Conservation (phyloP, 2,113 vertebrate species). For the Xiphophorus couchianus region DNA sequence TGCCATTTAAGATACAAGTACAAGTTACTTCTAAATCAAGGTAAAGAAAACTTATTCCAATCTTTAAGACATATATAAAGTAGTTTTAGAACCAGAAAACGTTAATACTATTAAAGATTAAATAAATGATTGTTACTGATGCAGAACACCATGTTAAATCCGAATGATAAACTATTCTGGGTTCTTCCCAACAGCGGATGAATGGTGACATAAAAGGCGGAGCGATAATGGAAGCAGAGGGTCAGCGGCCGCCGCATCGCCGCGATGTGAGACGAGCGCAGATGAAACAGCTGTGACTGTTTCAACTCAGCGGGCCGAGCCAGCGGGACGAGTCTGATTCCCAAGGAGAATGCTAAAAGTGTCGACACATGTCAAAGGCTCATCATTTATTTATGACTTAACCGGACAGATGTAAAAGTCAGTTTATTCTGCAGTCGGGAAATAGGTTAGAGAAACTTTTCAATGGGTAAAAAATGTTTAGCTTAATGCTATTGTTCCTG, state of each 20-base stretch:
- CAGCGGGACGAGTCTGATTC: constrained; percentile 55
- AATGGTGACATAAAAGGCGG: constrained; percentile 42
- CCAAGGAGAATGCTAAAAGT: constrained; percentile 48
- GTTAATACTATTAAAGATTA: constrained; percentile 55
- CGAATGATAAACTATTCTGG: constrained; percentile 98
- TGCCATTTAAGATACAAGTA: constrained; percentile 79
- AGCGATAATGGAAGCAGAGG: constrained; percentile 36
- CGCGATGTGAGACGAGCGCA: constrained; percentile 66
- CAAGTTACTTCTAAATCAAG: constrained; percentile 68
- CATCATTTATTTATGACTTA: constrained; percentile 30
- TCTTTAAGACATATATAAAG: constrained; percentile 41
- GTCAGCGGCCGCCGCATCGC: constrained; percentile 50
- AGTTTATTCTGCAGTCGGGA: background rate
- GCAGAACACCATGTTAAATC: constrained; percentile 81
- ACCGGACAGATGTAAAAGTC: constrained; percentile 15
- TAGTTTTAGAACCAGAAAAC: constrained; percentile 55
- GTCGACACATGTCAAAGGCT: constrained; percentile 36
- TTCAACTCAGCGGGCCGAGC: constrained; percentile 34
- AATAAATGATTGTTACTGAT: constrained; percentile 60
- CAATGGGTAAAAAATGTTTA: background rate
- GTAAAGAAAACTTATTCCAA: constrained; percentile 82
- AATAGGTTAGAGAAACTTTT: constrained; percentile 11
- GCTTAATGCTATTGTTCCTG: constrained; percentile 25
- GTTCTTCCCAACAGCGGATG: constrained; percentile 70
- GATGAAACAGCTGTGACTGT: constrained; percentile 60